Evolutionary conservation across 2,797 vertebrate genomes (phyloP).

Genomic region (Emydoidea blandingii): DNA sequence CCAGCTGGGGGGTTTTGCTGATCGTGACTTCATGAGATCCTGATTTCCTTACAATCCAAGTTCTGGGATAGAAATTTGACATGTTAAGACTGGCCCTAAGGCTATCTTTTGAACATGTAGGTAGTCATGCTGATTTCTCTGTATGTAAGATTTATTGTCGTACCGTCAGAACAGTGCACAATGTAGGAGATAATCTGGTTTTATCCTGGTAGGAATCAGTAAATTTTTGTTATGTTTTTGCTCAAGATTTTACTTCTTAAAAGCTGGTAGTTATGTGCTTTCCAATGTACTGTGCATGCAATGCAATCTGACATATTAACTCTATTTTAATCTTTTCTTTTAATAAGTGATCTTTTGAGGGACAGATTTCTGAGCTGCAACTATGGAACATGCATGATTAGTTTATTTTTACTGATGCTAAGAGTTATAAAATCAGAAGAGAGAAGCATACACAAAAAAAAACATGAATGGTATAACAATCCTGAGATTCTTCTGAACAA

Average conservation of each 20-base stretch:
- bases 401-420: not conserved
- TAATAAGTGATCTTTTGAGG: not conserved
- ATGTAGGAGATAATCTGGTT: not conserved
- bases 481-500: not conserved
- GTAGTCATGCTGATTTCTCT: not conserved
- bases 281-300: not conserved
- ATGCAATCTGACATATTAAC: not conserved
- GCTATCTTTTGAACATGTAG: not conserved
- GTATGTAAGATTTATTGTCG: not conserved
- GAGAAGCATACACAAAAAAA: not conserved
- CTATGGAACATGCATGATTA: not conserved
- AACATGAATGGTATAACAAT: not conserved
- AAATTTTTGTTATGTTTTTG: not conserved
- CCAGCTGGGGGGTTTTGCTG: not conserved
- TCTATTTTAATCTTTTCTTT: not conserved
- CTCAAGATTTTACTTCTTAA: not conserved
- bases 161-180: not conserved
- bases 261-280: not conserved
- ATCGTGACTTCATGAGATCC: not conserved
- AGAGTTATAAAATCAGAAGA: not conserved
- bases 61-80: not conserved
- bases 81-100: not conserved
- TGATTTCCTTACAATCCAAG: not conserved
- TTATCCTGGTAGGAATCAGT: not conserved
- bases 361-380: not conserved